Conservation (phyloP, 2,797 vertebrate genomes). For the Hyperoplus lanceolatus region DNA sequence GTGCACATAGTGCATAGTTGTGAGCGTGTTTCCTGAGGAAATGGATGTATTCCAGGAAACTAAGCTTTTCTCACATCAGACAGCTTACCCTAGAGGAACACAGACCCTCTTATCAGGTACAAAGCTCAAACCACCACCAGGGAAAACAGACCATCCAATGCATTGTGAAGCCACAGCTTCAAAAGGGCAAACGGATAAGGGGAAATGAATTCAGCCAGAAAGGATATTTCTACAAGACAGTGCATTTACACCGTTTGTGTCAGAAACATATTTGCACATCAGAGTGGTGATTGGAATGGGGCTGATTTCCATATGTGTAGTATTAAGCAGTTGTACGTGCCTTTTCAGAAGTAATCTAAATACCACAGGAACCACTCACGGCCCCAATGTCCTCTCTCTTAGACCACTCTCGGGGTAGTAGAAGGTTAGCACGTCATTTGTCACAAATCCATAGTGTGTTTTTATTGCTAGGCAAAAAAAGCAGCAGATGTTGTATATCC, state of each 20-base stretch:
- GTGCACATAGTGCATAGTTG: slow-evolving; percentile 28
- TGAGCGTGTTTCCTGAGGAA: slow-evolving; percentile 56
- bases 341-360: slow-evolving; percentile 19
- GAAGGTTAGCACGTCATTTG: slow-evolving; percentile 35
- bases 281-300: slow-evolving; percentile 21
- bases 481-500: not conserved
- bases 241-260: slow-evolving; percentile 20
- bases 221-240: slow-evolving; percentile 32
- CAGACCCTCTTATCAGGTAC: slow-evolving; percentile 73
- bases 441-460: not conserved
- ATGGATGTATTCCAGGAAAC: slow-evolving; percentile 56
- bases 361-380: slow-evolving; percentile 16
- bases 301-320: slow-evolving; percentile 11
- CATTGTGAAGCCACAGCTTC: slow-evolving; percentile 54
- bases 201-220: slow-evolving; percentile 45
- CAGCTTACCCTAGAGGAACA: slow-evolving; percentile 70
- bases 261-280: slow-evolving; percentile 36
- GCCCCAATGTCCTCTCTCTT: slow-evolving; percentile 21
- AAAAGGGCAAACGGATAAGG: slow-evolving; percentile 67
- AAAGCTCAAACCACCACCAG: slow-evolving; percentile 67
- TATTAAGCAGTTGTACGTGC: not conserved
- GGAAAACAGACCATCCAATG: slow-evolving; percentile 66
- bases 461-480: slow-evolving; percentile 55
- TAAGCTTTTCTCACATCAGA: slow-evolving; percentile 72
- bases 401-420: slow-evolving; percentile 14